phyloP scores from a whole-genome alignment of 1,140 invertebrate genomes.

The Sminthurides bifidus region DNA sequence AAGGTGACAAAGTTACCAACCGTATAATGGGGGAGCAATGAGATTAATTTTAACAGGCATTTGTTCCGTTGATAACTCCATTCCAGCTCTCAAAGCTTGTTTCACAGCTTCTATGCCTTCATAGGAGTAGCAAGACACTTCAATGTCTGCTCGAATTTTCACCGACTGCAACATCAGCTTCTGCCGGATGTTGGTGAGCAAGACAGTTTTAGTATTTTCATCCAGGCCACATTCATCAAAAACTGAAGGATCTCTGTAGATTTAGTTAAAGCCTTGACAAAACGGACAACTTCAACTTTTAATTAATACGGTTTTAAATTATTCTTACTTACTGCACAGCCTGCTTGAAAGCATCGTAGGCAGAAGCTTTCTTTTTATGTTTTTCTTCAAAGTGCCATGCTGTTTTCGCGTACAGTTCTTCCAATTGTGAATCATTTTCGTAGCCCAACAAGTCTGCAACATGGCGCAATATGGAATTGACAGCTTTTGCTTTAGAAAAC shows the following conservation, averaged over 20 bases:
- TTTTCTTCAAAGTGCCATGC: constrained; percentile 99
- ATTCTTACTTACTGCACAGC: constrained; percentile 73
- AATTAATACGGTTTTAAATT: neutral
- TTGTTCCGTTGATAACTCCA: constrained; percentile 82
- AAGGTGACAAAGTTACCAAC: constrained; percentile 38
- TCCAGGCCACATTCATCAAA: constrained; percentile 93
- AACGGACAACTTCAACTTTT: neutral
- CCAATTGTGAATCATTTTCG: constrained; percentile 78
- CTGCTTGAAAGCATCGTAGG: constrained; percentile 98
- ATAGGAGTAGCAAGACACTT: constrained; percentile 96
- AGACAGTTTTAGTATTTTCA: constrained; percentile 78
- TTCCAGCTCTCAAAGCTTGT: constrained; percentile 75
- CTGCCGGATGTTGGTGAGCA: constrained; percentile 87
- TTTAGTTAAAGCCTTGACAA: neutral
- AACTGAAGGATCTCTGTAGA: constrained; percentile 70
- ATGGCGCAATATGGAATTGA: constrained; percentile 93
- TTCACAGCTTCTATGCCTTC: constrained; percentile 99
- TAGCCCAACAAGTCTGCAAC: constrained; percentile 90
- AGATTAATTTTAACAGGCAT: constrained; percentile 97
- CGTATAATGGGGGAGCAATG: constrained; percentile 94
- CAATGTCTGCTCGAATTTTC: constrained; percentile 94
- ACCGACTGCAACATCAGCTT: constrained; percentile 96
- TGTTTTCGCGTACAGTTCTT: constrained; percentile 92
- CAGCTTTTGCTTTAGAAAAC: constrained; percentile 96
- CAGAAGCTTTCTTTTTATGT: constrained; percentile 86